Evolutionary conservation across 1,140 invertebrate genomes (phyloP).

Genomic region (Heliothis virescens): DNA sequence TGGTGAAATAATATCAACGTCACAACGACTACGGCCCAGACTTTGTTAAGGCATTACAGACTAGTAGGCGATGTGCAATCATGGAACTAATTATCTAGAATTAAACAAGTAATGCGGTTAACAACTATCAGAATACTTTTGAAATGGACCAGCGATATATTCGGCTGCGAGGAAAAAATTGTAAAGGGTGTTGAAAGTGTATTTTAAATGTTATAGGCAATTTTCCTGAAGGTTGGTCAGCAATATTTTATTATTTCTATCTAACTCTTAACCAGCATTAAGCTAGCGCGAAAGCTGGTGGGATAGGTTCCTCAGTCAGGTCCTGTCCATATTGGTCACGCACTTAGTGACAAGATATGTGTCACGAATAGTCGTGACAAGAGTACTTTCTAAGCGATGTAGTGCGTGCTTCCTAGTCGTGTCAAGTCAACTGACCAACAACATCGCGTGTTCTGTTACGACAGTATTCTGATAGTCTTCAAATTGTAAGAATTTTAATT

Average conservation of each 20-base stretch:
- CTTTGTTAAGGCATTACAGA: constrained; percentile 61
- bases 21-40: constrained; percentile 62
- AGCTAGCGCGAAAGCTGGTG: no score
- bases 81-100: constrained; percentile 62
- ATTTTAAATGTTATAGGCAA: no score
- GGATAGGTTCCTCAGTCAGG: no score
- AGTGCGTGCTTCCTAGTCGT: not conserved
- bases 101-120: not conserved
- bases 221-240: no score
- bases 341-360: constrained; percentile 3
- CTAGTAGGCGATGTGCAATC: constrained; percentile 64
- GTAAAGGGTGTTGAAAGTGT: no score
- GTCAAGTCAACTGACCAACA: not conserved
- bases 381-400: not conserved
- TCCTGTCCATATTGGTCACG: not conserved
- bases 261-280: no score
- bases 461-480: constrained; percentile 12
- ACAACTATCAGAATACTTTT: constrained; percentile 2
- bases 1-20: constrained; percentile 67
- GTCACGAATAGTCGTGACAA: constrained; percentile 7
- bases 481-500: not conserved
- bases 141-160: not conserved
- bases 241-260: no score
- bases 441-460: not conserved
- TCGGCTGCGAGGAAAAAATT: no score